Base-by-base conservation (phyloP, 2,113 vertebrate species). In the Corythaeola cristata region DNA sequence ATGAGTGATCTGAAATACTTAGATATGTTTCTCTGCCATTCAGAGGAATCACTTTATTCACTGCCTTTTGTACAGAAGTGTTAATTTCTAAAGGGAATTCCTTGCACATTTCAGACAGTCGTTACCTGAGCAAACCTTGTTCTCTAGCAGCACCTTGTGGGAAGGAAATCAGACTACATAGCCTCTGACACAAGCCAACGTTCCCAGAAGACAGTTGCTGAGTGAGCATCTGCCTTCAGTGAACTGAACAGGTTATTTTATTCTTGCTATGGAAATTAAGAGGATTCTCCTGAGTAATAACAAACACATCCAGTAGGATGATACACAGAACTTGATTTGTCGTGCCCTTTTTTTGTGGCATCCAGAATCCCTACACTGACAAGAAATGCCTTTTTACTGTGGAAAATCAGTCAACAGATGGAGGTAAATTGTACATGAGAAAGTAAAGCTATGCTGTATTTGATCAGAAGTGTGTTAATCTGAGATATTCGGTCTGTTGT, bases 131-230 rank as follows among this genome's bases (percentile, higher is more conserved):
- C n/a, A 88, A 93, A 69, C 21, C 49, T 89, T 96, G 94, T 96
- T 98, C 97, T 97, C 74, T 68, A 81, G 95, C 63, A 94, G 50
- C 96, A 96, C 95, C 97, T 97, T 93, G 97, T 97, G 97, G 97
- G 58, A 19, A 78, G 15, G 35, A 39, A 6, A 82, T 88, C 88
- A 92, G 95, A 53, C 33, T 96, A 76, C 89, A n/a, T n/a, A 89
- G 52, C 24, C 21, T 88, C 12, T 39, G n/a, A 24, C 11, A 47
- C 23, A 67, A 68, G 8, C 59, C 50, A 63, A 1, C 1, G 0
- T 79, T 72, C 37, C 45, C 26, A 64, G 60, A 71, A 62, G 27
- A 37, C 13, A 47, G 32, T 45, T 69, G 22, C 19, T 24, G 9
- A 82, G 35, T 45, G 8, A 75, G 35, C 77, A 66, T 80, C 45